Evolutionary conservation across 2,113 vertebrate species (phyloP), one percentile per base, ranked within the genome.

Genomic region (Pluvianellus socialis): DNA sequence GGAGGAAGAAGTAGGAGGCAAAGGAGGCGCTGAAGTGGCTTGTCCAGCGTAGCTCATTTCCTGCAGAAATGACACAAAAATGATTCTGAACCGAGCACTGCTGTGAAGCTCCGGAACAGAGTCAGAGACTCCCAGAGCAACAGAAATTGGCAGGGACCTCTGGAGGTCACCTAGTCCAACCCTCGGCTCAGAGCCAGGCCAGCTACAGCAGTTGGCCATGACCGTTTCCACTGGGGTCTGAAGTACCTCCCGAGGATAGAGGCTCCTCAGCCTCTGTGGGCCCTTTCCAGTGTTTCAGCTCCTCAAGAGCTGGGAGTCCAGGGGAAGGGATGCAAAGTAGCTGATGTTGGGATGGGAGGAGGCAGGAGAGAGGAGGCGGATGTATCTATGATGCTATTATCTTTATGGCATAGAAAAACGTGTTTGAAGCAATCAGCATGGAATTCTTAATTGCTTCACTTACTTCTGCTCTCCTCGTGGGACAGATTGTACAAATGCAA

Each of bases 381-480:
- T 97, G 86, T 92, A 92, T 98, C 98, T 77, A 93, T 98, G 97
- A 97, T 98, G 98, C 98, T 98, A 79, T 99, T 99, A 98, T 98
- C 98, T 99, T 98, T 98, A 98, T 98, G 98, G 98, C 98, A 79
- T 93, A 98, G 98, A 97, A 98, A 98, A 99, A 98, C 98, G 98
- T 96, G 98, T 99, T 98, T 97, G 98, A 98, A 99, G 98, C 99
- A 98, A 98, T 99, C 98, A 98, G 98, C 98, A 97, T 98, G 99
- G 98, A 99, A 98, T 99, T 98, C 98, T 98, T 99, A 99, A 99
- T 99, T 99, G 99, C 99, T 98, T 97, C 98, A 90, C 98, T 99
- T 98, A 97, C 98, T 98, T 98, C 96, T 98, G 97, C 97, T 95
- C 98, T 96, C 97, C 99, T 99, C 98, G 26, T 98, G 98, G 99